Evolutionary conservation across 92 coral and sea anemone genomes (phyloP), one percentile per base, ranked within the genome.

Genomic region (Pocillopora meandrina): DNA sequence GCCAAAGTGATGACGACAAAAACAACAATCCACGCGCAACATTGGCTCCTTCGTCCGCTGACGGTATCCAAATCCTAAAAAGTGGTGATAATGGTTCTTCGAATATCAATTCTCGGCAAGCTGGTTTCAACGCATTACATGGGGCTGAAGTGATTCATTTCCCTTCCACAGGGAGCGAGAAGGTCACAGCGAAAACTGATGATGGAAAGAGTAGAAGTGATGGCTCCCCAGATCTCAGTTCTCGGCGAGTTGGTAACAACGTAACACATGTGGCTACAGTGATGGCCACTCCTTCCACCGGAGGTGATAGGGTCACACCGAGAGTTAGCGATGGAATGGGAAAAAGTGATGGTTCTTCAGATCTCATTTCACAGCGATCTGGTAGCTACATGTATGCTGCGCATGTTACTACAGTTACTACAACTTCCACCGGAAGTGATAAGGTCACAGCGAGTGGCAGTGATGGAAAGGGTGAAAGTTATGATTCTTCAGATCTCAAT

Each of bases 1-100:
- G n/a, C 81, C n/a, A 23, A 1, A n/a, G 36, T 20, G 61, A 65
- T 15, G 56, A 77, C 20, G 84, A 36, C 49, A 78, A 65, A 62
- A 65, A 73, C 17, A 77, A 59, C 35, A 90, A 85, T 58, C 85
- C 74, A 42, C 4, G 52, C 52, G 52, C 79, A 16, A 65, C 19
- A 13, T 3, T 58, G 7, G 57, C n/a, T 77, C 66, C 58, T 36
- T 70, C 57, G 8, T 42, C 52, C 52, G 0, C 52, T 42, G 52
- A 42, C 52, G 8, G 5, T 42, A 42, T 3, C 52, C 52, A 42
- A 42, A 7, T 42, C 52, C 52, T 42, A 0, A 42, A 7, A 42
- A 42, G 8, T 42, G 52, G 52, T 42, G 52, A 42, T 3, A 42
- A 7, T 42, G 52, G 52, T 42, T 42, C 52, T 42, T 42, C 52